Evolutionary conservation across 2,113 vertebrate species (phyloP).

Genomic region (Speoplatyrhinus poulsoni): DNA sequence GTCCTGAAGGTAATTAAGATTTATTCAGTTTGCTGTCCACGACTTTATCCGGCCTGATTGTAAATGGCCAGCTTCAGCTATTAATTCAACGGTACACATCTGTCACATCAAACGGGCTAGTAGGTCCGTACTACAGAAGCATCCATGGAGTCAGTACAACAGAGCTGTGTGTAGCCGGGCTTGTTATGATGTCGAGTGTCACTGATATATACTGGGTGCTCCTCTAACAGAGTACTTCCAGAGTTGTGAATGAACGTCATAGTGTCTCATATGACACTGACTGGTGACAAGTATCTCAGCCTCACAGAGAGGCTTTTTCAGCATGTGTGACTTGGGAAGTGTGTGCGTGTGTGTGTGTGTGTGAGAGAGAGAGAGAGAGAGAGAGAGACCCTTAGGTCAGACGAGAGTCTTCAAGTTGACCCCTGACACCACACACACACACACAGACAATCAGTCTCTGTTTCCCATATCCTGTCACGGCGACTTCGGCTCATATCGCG

Average conservation of each 20-base stretch:
- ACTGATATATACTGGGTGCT: slow-evolving; percentile 47
- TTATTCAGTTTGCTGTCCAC: slow-evolving; percentile 15
- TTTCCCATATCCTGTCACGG: slow-evolving; percentile 58
- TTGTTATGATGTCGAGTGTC: slow-evolving; percentile 58
- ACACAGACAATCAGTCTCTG: slow-evolving; percentile 27
- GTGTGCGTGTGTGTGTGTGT: slow-evolving; percentile 25
- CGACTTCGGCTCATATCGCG: slow-evolving; percentile 34
- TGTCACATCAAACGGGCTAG: slow-evolving; percentile 33
- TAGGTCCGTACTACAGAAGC: slow-evolving; percentile 32
- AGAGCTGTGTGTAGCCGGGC: slow-evolving; percentile 30
- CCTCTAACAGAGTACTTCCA: slow-evolving; percentile 43
- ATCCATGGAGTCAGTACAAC: slow-evolving; percentile 43
- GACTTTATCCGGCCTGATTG: slow-evolving; percentile 17
- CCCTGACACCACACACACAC: slow-evolving; percentile 46
- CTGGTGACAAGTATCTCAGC: slow-evolving; percentile 62
- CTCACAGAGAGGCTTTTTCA: slow-evolving; percentile 49
- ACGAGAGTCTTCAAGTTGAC: slow-evolving; percentile 66
- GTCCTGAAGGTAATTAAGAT: no score
- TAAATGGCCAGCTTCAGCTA: slow-evolving; percentile 30
- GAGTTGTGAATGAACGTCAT: slow-evolving; percentile 44
- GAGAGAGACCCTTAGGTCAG: slow-evolving; percentile 23
- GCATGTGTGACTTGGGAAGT: slow-evolving; percentile 37
- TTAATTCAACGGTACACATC: background rate
- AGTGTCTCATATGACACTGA: slow-evolving; percentile 51
- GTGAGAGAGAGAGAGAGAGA: slow-evolving; percentile 10